Conservation (phyloP, 2,888 invertebrate species). For the Drosophila barbarae region DNA sequence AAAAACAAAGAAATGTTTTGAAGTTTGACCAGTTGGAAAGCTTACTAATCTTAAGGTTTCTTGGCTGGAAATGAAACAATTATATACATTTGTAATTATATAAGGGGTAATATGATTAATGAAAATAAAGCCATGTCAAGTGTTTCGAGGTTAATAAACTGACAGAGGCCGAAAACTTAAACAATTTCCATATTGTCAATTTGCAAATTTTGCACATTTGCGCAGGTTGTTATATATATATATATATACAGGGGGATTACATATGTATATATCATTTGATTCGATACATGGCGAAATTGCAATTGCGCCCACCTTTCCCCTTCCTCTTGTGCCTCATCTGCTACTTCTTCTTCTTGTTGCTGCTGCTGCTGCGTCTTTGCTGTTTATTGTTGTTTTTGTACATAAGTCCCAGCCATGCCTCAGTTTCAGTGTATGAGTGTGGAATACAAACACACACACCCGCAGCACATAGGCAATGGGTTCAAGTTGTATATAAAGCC, state of each 20-base stretch:
- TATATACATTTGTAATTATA: background rate
- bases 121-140: background rate
- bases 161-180: constrained; percentile 26
- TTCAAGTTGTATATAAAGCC: constrained; percentile 65
- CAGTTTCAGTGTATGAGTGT: constrained; percentile 23
- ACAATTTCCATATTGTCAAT: constrained; percentile 37
- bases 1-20: background rate
- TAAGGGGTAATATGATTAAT: background rate
- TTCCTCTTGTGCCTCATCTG: constrained; percentile 9
- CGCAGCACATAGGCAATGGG: constrained; percentile 40
- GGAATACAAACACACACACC: constrained; percentile 32
- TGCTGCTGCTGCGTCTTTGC: constrained; percentile 33
- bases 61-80: background rate
- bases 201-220: constrained; percentile 30
- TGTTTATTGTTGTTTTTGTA: constrained; percentile 41
- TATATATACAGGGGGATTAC: constrained; percentile 7
- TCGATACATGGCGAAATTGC: constrained; percentile 39
- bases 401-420: constrained; percentile 36
- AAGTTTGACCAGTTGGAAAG: background rate
- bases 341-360: constrained; percentile 4
- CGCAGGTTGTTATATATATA: constrained; percentile 21
- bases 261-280: constrained; percentile 28
- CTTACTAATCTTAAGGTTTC: background rate
- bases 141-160: constrained; percentile 18
- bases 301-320: constrained; percentile 33